Percentiles rank a stretch among this genome's conserved stretches.
Evolutionary conservation across 2,113 vertebrate genomes (phyloP).

Genomic region (Cranoglanis bouderius): DNA sequence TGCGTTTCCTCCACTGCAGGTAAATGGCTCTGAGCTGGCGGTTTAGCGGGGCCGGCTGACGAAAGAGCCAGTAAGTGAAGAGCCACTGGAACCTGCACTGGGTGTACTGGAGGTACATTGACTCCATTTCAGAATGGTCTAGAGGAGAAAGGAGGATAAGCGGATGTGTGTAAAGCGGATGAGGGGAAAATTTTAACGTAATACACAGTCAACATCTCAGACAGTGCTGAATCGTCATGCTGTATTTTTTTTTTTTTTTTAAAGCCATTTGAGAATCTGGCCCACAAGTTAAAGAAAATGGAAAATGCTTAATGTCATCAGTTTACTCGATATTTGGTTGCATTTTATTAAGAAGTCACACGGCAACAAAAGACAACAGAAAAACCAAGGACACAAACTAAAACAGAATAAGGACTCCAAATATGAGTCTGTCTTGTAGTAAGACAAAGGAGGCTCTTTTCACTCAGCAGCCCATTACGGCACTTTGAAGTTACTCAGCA

Average conservation of each 20-base stretch:
- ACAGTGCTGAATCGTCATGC: background rate
- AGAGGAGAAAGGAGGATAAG: background rate
- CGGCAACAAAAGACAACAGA: background rate
- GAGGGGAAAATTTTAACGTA: accelerated
- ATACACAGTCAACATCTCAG: background rate
- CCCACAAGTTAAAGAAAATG: background rate
- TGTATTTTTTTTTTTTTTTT: background rate
- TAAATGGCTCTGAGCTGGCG: constrained; percentile 63
- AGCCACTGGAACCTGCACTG: constrained; percentile 63
- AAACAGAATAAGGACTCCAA: background rate
- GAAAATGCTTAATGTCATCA: background rate
- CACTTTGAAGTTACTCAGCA: constrained; percentile 42
- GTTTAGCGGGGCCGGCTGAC: constrained; percentile 54
- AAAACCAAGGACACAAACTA: background rate
- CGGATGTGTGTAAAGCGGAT: background rate
- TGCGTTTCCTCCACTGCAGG: constrained; percentile 60
- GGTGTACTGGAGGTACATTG: constrained; percentile 55
- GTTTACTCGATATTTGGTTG: background rate
- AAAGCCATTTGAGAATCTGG: background rate
- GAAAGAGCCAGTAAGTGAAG: constrained; percentile 65
- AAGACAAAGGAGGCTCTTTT: background rate
- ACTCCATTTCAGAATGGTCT: constrained; percentile 59
- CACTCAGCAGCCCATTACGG: constrained; percentile 6
- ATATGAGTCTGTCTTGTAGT: background rate
- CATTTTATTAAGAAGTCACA: background rate